phyloP scores from a whole-genome alignment of 1,140 invertebrate species.

The Archivesica marissinica region DNA sequence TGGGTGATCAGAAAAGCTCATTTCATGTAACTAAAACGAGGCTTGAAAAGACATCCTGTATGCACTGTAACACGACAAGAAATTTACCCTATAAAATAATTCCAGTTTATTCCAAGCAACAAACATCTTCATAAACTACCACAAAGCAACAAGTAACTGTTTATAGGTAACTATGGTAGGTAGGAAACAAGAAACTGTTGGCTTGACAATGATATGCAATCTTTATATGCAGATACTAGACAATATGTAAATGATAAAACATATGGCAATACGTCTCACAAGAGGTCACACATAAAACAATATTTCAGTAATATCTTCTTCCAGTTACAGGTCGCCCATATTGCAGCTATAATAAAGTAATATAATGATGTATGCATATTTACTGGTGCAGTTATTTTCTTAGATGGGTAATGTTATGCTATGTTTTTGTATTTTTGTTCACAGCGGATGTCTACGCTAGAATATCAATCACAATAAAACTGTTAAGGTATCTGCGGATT shows the following conservation, averaged over 20 bases:
- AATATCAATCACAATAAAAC: slow-evolving; percentile 29
- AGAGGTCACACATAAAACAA: too few species aligned
- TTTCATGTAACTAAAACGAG: neutral
- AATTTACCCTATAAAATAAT: neutral
- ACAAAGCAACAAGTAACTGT: too few species aligned
- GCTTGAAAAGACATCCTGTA: neutral
- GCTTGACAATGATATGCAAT: neutral
- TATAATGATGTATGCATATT: too few species aligned
- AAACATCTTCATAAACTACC: slow-evolving; percentile 24
- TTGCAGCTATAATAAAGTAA: too few species aligned
- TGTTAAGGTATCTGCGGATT: slow-evolving; percentile 1
- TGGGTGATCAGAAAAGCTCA: neutral
- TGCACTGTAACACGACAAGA: neutral
- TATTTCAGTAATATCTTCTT: too few species aligned
- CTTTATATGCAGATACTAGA: slow-evolving; percentile 6
- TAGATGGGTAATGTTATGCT: neutral
- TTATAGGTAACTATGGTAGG: too few species aligned
- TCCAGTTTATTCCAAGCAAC: slow-evolving; percentile 43
- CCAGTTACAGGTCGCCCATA: too few species aligned
- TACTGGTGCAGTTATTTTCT: too few species aligned
- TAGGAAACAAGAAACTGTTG: neutral
- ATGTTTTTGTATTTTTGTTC: neutral
- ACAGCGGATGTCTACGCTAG: neutral
- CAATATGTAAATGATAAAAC: neutral
- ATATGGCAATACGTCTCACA: too few species aligned